Conservation (phyloP, 1,140 invertebrate species). For the Drosophila repleta region DNA sequence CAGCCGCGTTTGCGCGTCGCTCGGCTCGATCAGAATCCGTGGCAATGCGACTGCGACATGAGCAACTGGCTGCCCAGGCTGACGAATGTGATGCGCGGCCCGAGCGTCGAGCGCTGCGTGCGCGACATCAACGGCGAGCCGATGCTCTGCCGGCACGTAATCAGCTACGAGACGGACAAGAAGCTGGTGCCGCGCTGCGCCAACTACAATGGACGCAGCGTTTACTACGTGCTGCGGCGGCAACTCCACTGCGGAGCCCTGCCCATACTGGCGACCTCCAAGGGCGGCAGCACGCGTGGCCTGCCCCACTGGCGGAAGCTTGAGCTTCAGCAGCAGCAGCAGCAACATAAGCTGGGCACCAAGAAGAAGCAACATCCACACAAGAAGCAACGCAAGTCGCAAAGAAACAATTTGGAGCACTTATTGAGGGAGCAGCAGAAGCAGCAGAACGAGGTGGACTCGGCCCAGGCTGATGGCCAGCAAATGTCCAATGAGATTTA, state of each 20-base stretch:
- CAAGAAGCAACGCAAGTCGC: conserved; percentile 7
- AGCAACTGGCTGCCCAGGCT: conserved; percentile 86
- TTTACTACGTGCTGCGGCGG: conserved; percentile 84
- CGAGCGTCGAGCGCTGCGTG: conserved; percentile 77
- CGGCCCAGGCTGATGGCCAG: not conserved
- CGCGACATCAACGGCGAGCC: conserved; percentile 66
- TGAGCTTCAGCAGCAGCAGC: conserved; percentile 22
- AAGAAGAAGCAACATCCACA: not conserved
- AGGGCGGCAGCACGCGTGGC: conserved; percentile 11
- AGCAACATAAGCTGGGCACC: conserved; percentile 3
- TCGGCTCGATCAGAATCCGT: conserved; percentile 86
- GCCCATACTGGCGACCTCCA: conserved; percentile 20
- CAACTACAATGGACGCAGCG: conserved; percentile 86
- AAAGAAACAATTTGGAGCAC: conserved; percentile 29
- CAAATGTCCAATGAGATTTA: conserved; percentile 58
- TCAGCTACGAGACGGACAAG: conserved; percentile 85
- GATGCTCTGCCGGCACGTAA: conserved; percentile 65
- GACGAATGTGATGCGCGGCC: conserved; percentile 83
- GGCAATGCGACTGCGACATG: conserved; percentile 89
- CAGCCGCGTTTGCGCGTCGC: conserved; percentile 85
- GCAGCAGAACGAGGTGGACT: conserved; percentile 1
- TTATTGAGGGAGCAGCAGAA: conserved; percentile 17
- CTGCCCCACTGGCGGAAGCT: conserved; percentile 61
- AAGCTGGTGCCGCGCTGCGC: conserved; percentile 87
- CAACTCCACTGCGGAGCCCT: conserved; percentile 59